Conservation (phyloP, 2,113 vertebrate species). For the Hepsetus odoe region DNA sequence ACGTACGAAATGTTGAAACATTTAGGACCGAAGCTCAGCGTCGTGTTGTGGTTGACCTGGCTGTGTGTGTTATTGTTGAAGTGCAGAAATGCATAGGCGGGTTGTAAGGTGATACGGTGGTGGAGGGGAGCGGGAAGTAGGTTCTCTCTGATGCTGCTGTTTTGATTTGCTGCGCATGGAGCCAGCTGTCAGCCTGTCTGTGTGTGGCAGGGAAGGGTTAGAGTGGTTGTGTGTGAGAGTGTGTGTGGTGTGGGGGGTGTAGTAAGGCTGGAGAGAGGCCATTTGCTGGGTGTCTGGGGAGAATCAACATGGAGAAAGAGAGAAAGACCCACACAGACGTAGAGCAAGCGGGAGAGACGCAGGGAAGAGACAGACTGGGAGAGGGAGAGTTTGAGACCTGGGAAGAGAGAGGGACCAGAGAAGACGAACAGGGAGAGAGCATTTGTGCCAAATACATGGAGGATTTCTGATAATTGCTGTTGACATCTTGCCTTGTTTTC, state of each 20-base stretch:
- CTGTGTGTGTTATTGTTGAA: slow-evolving; percentile 48
- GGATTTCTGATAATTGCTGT: slow-evolving; percentile 24
- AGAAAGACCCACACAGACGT: background rate
- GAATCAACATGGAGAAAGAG: slow-evolving; percentile 58
- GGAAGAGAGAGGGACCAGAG: too few relatives aligned
- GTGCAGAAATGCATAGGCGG: slow-evolving; percentile 37
- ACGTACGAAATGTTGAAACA: too few relatives aligned
- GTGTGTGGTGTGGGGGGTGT: slow-evolving; percentile 50
- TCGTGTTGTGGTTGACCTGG: background rate
- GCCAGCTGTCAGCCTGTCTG: slow-evolving; percentile 76
- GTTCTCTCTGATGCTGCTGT: slow-evolving; percentile 56
- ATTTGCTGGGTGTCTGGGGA: slow-evolving; percentile 73
- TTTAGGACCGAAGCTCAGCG: too few relatives aligned
- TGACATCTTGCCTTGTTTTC: slow-evolving; percentile 34
- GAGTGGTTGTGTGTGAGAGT: slow-evolving; percentile 33
- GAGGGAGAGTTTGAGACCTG: too few relatives aligned
- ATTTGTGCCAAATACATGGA: slow-evolving; percentile 18
- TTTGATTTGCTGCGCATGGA: slow-evolving; percentile 73
- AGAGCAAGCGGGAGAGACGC: background rate
- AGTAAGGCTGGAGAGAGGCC: slow-evolving; percentile 63
- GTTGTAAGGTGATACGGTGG: slow-evolving; percentile 51
- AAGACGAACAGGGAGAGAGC: background rate
- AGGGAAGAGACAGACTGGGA: too few relatives aligned
- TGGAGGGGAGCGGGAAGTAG: slow-evolving; percentile 41
- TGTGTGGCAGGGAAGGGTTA: slow-evolving; percentile 68